phyloP scores from a whole-genome alignment of 2,113 vertebrate species.

The Takifugu flavidus region DNA sequence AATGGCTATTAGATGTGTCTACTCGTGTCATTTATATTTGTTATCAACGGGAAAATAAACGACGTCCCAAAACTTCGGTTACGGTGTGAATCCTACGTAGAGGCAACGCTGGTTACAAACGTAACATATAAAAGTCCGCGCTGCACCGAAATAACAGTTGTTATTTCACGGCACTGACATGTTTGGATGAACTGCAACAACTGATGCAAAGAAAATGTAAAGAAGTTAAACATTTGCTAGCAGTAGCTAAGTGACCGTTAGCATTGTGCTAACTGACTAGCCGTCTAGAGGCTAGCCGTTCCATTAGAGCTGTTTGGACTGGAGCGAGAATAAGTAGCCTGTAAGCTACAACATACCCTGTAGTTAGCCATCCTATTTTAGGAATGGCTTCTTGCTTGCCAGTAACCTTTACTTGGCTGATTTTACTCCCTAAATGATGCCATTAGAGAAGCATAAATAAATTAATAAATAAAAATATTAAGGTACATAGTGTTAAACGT shows the following conservation, averaged over 20 bases:
- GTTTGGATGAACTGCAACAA: slow-evolving; percentile 52
- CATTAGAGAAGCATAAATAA: neutral
- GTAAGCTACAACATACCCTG: slow-evolving; percentile 42
- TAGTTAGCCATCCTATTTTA: slow-evolving; percentile 66
- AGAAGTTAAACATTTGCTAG: slow-evolving; percentile 56
- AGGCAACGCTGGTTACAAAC: too few species aligned
- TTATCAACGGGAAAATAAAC: too few species aligned
- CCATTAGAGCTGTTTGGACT: slow-evolving; percentile 18
- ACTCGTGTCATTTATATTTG: too few species aligned
- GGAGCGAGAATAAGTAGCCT: slow-evolving; percentile 59
- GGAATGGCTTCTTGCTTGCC: slow-evolving; percentile 62
- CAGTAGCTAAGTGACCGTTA: slow-evolving; percentile 48
- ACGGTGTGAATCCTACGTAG: too few species aligned
- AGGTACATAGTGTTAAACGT: slow-evolving; percentile 23
- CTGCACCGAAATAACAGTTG: neutral
- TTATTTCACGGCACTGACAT: slow-evolving; percentile 23
- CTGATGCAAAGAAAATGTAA: slow-evolving; percentile 34
- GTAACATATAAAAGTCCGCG: too few species aligned
- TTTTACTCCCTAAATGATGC: neutral
- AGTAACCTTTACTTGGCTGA: slow-evolving; percentile 27
- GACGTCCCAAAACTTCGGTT: too few species aligned
- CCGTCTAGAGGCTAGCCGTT: slow-evolving; percentile 16
- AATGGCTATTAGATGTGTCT: too few species aligned
- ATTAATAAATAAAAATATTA: neutral
- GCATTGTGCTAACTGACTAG: slow-evolving; percentile 37